Conservation (phyloP, 2,888 invertebrate genomes). For the Patella pellucida region DNA sequence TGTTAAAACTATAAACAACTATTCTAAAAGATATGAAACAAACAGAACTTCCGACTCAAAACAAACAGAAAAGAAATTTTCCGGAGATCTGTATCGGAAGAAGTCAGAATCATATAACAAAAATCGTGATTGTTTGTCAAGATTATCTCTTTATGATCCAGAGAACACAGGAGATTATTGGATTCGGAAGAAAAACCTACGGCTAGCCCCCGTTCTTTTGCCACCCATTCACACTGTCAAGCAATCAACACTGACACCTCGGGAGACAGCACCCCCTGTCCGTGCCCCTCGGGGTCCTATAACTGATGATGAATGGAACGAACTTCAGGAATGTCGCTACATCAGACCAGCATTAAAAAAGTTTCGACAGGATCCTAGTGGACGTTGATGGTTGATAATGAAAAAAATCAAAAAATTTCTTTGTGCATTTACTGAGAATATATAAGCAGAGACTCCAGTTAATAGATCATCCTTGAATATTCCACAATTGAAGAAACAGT, state of each 20-base stretch:
- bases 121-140: not conserved
- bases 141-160: not conserved
- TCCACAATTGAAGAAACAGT: too few relatives aligned
- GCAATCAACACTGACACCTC: constrained; percentile 42
- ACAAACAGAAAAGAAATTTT: not conserved
- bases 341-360: constrained; percentile 44
- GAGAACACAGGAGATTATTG: constrained; percentile 1
- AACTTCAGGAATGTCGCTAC: constrained; percentile 54
- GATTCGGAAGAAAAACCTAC: constrained; percentile 24
- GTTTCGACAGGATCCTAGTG: constrained; percentile 8
- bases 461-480: too few relatives aligned
- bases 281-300: constrained; percentile 37
- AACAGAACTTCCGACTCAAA: not conserved
- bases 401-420: too few relatives aligned
- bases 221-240: constrained; percentile 46
- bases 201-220: constrained; percentile 51
- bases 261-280: constrained; percentile 41
- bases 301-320: constrained; percentile 53
- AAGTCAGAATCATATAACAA: not conserved
- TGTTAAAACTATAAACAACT: not conserved
- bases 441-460: too few relatives aligned
- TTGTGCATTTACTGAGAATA: too few relatives aligned
- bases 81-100: not conserved
- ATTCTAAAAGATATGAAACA: not conserved
- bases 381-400: too few relatives aligned